Base-by-base conservation (phyloP, 2,797 vertebrate species). In the Gymnodraco acuticeps region DNA sequence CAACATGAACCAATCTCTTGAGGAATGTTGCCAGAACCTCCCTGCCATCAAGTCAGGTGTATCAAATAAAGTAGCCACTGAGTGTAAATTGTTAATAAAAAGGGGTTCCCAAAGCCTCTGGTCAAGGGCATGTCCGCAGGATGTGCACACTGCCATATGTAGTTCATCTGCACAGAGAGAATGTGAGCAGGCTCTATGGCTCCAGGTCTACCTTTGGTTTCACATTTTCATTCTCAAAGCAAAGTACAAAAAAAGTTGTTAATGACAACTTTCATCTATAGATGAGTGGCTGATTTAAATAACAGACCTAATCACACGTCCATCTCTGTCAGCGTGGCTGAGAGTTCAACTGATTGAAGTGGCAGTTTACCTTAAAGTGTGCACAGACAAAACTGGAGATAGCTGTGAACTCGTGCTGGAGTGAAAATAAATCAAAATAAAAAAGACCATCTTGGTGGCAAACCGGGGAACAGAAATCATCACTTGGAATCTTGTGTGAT, bases 401-500 rank as follows among this genome's bases (percentile, higher is more conserved):
- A 41, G 51, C 20, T 73, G 58, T 64, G 68, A 86, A 74, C 55
- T 69, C 14, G 78, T 64, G 79, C 8, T 27, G 38, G 43, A 61
- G 65, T 65, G 46, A 79, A 77, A 69, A 63, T 3, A 42, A 77
- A 71, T 55, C 43, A 61, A 59, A 68, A 38, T 38, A 9, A 81
- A 47, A 53, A 53, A 42, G 46, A 75, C 80, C 48, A 59, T 77
- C 84, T 31, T 70, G 43, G 64, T 42, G 33, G 20, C 8, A 16
- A 51, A 38, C 9, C 27, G 43, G 54, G 45, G n/a, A 65, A 54
- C 12, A 75, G 47, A 67, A 66, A 73, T 81, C 78, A 84, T 85
- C 70, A 72, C 70, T 82, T 80, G 64, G 65, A 81, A 67, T 77
- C 69, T 78, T 71, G 45, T 70, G 48, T 63, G 77, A 82, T 81